Evolutionary conservation across 2,113 vertebrate species (phyloP).

Genomic region (Pelobates fuscus): DNA sequence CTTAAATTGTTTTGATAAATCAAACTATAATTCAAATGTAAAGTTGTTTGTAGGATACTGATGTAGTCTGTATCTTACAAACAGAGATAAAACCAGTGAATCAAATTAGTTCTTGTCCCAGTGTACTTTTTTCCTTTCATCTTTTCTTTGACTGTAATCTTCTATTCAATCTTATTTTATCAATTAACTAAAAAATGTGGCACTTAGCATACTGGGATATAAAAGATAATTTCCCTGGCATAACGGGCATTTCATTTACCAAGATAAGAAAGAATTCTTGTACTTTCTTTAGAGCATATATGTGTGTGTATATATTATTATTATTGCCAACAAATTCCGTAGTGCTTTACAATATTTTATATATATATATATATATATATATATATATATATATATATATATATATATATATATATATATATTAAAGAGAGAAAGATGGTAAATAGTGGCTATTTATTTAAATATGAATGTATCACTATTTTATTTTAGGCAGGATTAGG

Average conservation of each 20-base stretch:
- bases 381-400: too few relatives aligned
- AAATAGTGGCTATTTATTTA: too few relatives aligned
- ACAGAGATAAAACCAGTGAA: slow-evolving; percentile 9
- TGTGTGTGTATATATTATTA: too few relatives aligned
- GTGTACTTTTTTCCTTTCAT: neutral
- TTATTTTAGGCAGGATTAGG: too few relatives aligned
- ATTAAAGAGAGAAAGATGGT: too few relatives aligned
- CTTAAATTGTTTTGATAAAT: slow-evolving; percentile 16
- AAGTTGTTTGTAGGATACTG: neutral
- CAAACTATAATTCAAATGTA: slow-evolving; percentile 1
- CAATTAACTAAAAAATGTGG: neutral
- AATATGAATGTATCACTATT: too few relatives aligned
- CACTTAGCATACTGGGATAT: neutral
- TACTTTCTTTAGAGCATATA: too few relatives aligned
- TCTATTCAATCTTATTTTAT: neutral
- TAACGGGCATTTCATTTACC: neutral
- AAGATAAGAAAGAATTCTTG: neutral
- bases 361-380: too few relatives aligned
- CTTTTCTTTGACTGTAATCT: neutral
- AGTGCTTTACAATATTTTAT: too few relatives aligned
- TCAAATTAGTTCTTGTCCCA: slow-evolving; percentile 9
- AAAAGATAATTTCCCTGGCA: neutral
- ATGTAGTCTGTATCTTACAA: neutral
- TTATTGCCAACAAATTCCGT: too few relatives aligned
- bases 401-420: too few relatives aligned